phyloP scores from a whole-genome alignment of 2,888 invertebrate genomes.

The Drosophila rubida region DNA sequence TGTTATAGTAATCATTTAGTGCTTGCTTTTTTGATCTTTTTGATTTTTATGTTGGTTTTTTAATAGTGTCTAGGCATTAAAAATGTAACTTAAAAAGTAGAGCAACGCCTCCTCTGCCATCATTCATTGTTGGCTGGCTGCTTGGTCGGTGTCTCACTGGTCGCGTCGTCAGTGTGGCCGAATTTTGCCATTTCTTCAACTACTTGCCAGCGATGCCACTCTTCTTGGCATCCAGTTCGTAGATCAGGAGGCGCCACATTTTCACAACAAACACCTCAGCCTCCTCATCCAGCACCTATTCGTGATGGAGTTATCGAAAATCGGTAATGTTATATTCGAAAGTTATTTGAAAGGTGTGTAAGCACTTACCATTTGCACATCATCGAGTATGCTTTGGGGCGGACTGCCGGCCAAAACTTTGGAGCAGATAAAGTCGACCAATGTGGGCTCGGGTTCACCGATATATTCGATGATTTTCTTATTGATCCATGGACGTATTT shows the following conservation, averaged over 20 bases:
- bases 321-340: no score
- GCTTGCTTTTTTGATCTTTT: constrained; percentile 15
- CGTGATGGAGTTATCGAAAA: background rate
- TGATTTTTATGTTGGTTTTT: constrained; percentile 1
- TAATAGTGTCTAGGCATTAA: constrained; percentile 49
- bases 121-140: constrained; percentile 9
- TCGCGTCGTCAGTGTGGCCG: background rate
- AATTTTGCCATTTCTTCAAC: constrained; percentile 23
- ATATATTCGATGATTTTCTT: constrained; percentile 99
- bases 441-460: constrained; percentile 98
- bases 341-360: background rate
- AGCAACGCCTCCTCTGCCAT: constrained; percentile 35
- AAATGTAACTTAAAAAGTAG: constrained; percentile 58
- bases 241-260: constrained; percentile 99
- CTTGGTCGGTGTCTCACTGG: constrained; percentile 28
- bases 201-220: constrained; percentile 89
- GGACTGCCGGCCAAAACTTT: constrained; percentile 97
- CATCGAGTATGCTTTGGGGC: constrained; percentile 97
- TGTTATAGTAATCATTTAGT: constrained; percentile 19
- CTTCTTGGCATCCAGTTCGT: constrained; percentile 99
- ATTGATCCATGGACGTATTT: constrained; percentile 99
- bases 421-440: constrained; percentile 99
- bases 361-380: constrained; percentile 98
- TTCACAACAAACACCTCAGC: constrained; percentile 99
- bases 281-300: constrained; percentile 98